Percentiles rank a stretch among this genome's conserved stretches.
These are phyloP conservation scores for Drosophila setifemur DNA, from an alignment of 1,140 invertebrate species.

Conservation along the genomic window DNA sequence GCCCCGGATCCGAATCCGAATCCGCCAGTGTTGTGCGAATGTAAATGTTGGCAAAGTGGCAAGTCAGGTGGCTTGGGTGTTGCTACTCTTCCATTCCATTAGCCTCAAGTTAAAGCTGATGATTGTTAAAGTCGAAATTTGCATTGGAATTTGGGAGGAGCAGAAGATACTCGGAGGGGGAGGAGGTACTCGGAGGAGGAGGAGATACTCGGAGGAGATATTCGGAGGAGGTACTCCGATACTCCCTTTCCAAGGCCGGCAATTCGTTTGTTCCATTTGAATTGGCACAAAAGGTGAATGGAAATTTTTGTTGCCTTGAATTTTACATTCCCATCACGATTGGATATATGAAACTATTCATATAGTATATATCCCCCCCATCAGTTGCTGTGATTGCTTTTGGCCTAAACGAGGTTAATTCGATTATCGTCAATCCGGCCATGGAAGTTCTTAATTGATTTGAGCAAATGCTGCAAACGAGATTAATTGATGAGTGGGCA, in stretches of 20 bases:
- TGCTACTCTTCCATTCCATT: slow-evolving; percentile 63
- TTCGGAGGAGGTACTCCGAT: no score
- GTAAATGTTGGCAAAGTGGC: slow-evolving; percentile 62
- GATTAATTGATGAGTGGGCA: slow-evolving; percentile 59
- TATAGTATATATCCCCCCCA: no score
- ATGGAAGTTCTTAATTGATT: slow-evolving; percentile 58
- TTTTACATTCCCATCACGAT: background rate
- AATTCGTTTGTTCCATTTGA: background rate
- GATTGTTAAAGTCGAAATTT: slow-evolving; percentile 40
- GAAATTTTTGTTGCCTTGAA: background rate
- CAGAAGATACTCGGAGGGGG: background rate
- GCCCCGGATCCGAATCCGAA: slow-evolving; percentile 11
- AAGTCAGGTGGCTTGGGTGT: slow-evolving; percentile 42
- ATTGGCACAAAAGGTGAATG: background rate
- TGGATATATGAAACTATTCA: slow-evolving; percentile 2
- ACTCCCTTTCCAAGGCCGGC: no score
- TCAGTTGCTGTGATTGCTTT: slow-evolving; percentile 8
- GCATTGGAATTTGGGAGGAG: slow-evolving; percentile 5
- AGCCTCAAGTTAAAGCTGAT: slow-evolving; percentile 42
- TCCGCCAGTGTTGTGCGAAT: slow-evolving; percentile 52
- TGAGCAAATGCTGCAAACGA: slow-evolving; percentile 54
- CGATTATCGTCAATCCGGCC: slow-evolving; percentile 46
- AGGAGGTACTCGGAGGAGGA: background rate
- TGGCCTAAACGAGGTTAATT: slow-evolving; percentile 49
- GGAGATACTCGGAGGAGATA: background rate